Percentiles rank a stretch among this genome's conserved stretches.
Evolutionary conservation across 1,140 invertebrate genomes (phyloP).

Genomic region (Drosophila sproati): DNA sequence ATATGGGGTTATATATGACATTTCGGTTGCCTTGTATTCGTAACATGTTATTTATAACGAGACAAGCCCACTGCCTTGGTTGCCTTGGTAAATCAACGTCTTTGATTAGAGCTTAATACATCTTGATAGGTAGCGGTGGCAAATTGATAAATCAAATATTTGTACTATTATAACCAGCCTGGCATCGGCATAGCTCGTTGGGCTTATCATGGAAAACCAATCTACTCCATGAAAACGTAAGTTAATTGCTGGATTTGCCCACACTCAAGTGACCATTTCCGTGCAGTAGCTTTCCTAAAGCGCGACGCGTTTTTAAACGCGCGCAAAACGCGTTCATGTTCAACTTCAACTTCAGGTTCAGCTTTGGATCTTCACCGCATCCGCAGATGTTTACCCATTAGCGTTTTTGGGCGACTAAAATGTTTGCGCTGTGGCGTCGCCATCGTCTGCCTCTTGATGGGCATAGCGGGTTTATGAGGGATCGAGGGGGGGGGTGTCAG

Average conservation of each 20-base stretch:
- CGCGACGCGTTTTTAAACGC: slow-evolving; percentile 32
- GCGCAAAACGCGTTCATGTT: slow-evolving; percentile 13
- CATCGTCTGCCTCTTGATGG: slow-evolving; percentile 35
- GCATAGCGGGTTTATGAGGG: too few species aligned
- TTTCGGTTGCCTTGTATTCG: slow-evolving; percentile 22
- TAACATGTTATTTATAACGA: slow-evolving; percentile 68
- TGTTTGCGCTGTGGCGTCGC: slow-evolving; percentile 66
- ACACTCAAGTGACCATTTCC: slow-evolving; percentile 60
- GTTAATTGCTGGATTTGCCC: slow-evolving; percentile 62
- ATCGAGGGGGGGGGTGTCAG: not conserved
- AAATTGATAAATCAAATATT: slow-evolving; percentile 74
- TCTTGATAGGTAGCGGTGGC: slow-evolving; percentile 60
- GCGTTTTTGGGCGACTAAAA: slow-evolving; percentile 76
- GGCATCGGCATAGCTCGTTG: not conserved
- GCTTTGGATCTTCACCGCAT: slow-evolving; percentile 62
- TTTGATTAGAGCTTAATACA: slow-evolving; percentile 80
- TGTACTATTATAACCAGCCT: slow-evolving; percentile 10
- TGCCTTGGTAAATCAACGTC: slow-evolving; percentile 74
- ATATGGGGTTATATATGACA: slow-evolving; percentile 37
- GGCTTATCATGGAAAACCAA: slow-evolving; percentile 49
- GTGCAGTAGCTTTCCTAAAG: slow-evolving; percentile 17
- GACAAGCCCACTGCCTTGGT: slow-evolving; percentile 10
- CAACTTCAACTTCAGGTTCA: slow-evolving; percentile 19
- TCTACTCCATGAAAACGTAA: slow-evolving; percentile 24
- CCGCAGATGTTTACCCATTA: slow-evolving; percentile 74